These are phyloP conservation scores for Willisornis vidua DNA, from an alignment of 2,113 vertebrate genomes.

Conservation along the genomic window DNA sequence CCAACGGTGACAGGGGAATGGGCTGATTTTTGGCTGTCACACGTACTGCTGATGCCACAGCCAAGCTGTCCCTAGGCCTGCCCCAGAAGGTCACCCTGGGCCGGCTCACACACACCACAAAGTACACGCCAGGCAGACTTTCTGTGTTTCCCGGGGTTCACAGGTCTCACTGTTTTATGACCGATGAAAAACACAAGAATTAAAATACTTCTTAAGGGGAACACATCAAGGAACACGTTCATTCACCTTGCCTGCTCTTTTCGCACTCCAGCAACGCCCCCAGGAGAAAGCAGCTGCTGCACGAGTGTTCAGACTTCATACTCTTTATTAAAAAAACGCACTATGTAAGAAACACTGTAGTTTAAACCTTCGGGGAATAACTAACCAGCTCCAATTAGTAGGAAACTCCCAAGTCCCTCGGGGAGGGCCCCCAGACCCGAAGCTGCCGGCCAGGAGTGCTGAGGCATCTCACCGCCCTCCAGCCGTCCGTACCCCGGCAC, in stretches of 20 bases:
- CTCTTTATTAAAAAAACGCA: background rate
- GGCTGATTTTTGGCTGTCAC: background rate
- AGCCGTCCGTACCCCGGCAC: background rate
- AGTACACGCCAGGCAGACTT: background rate
- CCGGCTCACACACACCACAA: background rate
- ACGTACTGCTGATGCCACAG: background rate
- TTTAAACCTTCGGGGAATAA: background rate
- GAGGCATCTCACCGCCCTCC: background rate
- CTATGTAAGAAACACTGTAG: accelerated
- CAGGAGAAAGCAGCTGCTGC: accelerated
- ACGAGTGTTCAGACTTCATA: background rate
- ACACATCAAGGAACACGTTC: too few relatives aligned
- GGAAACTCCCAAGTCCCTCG: background rate
- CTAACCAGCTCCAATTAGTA: accelerated
- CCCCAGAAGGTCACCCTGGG: background rate
- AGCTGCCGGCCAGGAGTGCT: background rate
- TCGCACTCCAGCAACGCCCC: background rate
- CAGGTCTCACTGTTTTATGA: accelerated
- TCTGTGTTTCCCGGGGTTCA: background rate
- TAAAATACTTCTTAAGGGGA: background rate
- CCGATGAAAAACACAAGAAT: background rate
- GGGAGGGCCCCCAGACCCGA: background rate
- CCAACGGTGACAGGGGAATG: accelerated
- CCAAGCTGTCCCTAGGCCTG: background rate
- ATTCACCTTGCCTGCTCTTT: background rate